Base-by-base conservation (phyloP, 2,888 invertebrate species). In the Scaptomyza tumidula region DNA sequence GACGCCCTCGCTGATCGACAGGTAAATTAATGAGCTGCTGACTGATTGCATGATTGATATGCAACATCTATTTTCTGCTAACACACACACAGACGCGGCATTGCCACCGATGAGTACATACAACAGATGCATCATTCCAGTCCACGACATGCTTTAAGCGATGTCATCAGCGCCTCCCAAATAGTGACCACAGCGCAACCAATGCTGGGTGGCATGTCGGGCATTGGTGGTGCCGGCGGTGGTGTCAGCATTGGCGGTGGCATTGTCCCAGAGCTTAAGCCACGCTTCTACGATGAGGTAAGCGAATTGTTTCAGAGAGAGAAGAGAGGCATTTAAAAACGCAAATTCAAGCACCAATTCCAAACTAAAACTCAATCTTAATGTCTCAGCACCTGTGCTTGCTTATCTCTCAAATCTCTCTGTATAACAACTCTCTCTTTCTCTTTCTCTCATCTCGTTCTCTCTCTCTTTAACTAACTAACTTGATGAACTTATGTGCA, bases 1-100 rank as follows among this genome's bases (percentile, higher is more conserved):
- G 86, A 95, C 96, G 80, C 97, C 97, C 80, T 97, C 97, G 91
- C 94, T 97, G 88, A 96, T 97, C 90, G 97, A 97, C 94, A 94
- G 95, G 94, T 95, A 83, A 68, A 43, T 90, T 14, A 35, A 55
- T 35, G 16, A 7, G 10, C 19, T 16, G 0, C 6, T 37, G 6
- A 37, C 19, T 3, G 41, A 41, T 16, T 9, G 39, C 14, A 41
- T n/a, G n/a, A n/a, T 19, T 41, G 41, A 41, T 16, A 6, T 31
- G 53, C 39, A 27, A 16, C 54, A 24, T 39, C 49, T 16, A 24
- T 14, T 14, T 37, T 37, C 2, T n/a, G 13, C 33, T 19, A 6
- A 24, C 35, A 5, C 35, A 11, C 35, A 33, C 80, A 95, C 80
- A 95, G 96, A 80, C 93, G 95, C 90, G 96, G 96, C 59, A 90